Evolutionary conservation across 2,888 invertebrate species (phyloP).

Genomic region (Octonoba sinensis): DNA sequence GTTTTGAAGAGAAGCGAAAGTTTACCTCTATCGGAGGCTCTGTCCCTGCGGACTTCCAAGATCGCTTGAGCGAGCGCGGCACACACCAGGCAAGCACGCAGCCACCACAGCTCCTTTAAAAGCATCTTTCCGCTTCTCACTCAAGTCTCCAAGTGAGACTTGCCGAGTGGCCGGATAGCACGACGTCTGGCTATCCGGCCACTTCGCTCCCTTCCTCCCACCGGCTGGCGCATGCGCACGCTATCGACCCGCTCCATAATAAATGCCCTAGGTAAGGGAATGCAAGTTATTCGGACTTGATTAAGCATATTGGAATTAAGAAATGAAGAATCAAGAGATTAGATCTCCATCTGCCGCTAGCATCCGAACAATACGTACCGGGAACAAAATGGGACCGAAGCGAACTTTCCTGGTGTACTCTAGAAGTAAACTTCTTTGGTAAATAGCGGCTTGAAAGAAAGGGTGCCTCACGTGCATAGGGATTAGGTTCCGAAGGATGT

Average conservation of each 20-base stretch:
- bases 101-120: constrained; percentile 8
- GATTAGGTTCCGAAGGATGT: no score
- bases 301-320: constrained; percentile 29
- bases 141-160: constrained; percentile 11
- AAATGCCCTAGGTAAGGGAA: constrained; percentile 17
- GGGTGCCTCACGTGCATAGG: no score
- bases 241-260: constrained; percentile 5
- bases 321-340: constrained; percentile 15
- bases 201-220: no score
- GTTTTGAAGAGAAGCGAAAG: neutral
- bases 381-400: no score
- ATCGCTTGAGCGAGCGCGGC: neutral
- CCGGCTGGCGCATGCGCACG: constrained; percentile 1
- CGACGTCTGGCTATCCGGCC: no score
- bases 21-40: constrained; percentile 15
- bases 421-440: no score
- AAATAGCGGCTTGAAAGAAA: no score
- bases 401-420: no score
- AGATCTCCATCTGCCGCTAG: neutral
- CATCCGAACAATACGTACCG: no score
- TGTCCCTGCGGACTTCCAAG: constrained; percentile 18
- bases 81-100: neutral
- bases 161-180: neutral
- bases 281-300: constrained; percentile 20
- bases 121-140: constrained; percentile 7